Evolutionary conservation across 2,113 vertebrate species (phyloP).

Genomic region (Astur gentilis): DNA sequence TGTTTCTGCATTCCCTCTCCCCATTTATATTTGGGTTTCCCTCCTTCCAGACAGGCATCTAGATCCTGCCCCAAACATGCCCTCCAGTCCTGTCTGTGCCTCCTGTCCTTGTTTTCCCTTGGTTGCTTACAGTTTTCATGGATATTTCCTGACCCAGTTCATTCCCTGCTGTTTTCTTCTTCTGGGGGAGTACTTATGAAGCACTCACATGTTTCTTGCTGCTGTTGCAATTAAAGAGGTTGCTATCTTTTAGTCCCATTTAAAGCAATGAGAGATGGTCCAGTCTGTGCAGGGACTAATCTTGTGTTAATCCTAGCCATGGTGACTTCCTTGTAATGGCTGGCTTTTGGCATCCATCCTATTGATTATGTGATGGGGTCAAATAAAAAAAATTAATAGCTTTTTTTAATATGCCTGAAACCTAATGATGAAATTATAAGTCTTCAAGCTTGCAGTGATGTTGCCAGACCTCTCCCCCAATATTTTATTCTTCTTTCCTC

Average conservation of each 20-base stretch:
- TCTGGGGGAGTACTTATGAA: neutral
- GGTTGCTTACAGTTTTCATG: neutral
- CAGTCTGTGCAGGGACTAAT: neutral
- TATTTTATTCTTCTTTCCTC: neutral
- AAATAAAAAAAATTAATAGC: neutral
- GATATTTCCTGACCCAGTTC: neutral
- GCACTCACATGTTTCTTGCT: rapidly evolving
- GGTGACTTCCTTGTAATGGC: neutral
- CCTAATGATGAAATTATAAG: neutral
- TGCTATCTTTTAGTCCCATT: neutral
- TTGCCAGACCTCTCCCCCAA: neutral
- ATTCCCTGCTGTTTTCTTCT: neutral
- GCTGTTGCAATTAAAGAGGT: neutral
- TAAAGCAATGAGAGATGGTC: neutral
- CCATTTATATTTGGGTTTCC: neutral
- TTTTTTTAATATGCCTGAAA: neutral
- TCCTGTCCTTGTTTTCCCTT: neutral
- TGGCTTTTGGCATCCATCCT: neutral
- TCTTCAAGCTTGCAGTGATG: neutral
- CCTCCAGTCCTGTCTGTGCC: neutral
- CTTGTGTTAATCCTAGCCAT: neutral
- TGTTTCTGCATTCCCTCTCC: neutral
- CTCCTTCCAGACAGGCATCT: neutral
- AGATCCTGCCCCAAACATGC: neutral
- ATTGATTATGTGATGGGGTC: rapidly evolving